Evolutionary conservation across 2,113 vertebrate species (phyloP).

Genomic region (Martes martes): DNA sequence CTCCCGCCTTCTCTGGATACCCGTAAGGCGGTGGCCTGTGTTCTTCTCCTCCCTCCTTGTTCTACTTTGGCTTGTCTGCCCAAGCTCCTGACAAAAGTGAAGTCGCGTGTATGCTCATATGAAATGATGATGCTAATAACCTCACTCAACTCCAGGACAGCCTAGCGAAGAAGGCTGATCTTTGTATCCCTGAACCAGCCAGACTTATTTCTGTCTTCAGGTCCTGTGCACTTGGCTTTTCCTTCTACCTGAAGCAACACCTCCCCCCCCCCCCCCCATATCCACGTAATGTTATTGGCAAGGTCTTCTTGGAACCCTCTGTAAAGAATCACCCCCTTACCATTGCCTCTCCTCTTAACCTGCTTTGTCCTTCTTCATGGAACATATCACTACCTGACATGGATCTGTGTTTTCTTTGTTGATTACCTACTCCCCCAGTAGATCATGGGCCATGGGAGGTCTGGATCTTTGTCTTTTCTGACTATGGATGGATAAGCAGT

Average conservation of each 20-base stretch:
- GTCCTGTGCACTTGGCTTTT: background rate
- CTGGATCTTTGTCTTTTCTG: background rate
- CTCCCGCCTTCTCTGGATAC: background rate
- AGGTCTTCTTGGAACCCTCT: background rate
- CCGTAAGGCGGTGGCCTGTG: background rate
- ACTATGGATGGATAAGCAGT: background rate
- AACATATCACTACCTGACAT: background rate
- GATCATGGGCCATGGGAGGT: too few relatives aligned
- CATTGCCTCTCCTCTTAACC: background rate
- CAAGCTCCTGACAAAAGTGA: background rate
- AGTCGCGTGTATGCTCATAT: background rate
- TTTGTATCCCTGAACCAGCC: background rate
- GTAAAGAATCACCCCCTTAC: too few relatives aligned
- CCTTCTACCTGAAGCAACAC: background rate
- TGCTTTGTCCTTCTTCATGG: background rate
- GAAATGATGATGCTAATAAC: too few relatives aligned
- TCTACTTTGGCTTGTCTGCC: background rate
- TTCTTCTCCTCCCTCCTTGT: background rate
- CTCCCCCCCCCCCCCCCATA: too few relatives aligned
- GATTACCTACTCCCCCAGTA: background rate
- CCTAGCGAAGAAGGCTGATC: background rate
- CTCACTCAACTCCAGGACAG: background rate
- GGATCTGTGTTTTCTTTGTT: background rate
- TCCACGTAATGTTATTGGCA: background rate
- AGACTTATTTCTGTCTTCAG: background rate